Evolutionary conservation across 2,113 vertebrate species (phyloP).

Genomic region (Cnemophilus loriae): DNA sequence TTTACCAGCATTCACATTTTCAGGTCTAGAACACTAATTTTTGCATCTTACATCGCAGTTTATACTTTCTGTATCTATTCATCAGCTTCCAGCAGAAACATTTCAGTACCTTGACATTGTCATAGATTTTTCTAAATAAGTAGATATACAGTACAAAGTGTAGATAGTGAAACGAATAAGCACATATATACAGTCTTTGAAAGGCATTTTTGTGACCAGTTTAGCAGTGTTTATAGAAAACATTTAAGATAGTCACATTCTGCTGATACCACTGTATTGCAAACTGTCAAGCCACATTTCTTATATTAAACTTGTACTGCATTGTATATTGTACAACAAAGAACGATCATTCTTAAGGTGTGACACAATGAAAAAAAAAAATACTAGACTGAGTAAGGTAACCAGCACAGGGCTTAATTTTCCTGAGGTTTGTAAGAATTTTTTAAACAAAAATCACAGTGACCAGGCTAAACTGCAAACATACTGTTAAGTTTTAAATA

Average conservation of each 20-base stretch:
- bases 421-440: constrained; percentile 92
- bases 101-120: constrained; percentile 12
- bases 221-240: constrained; percentile 67
- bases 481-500: constrained; percentile 63
- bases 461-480: constrained; percentile 63
- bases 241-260: constrained; percentile 47
- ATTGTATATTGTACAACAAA: constrained; percentile 16
- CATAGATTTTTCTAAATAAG: constrained; percentile 32
- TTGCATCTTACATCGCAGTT: not conserved
- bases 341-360: not conserved
- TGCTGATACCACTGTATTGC: constrained; percentile 35
- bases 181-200: constrained; percentile 57
- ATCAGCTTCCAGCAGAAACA: not conserved
- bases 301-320: constrained; percentile 51
- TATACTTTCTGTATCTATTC: not conserved
- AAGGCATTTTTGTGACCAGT: constrained; percentile 75
- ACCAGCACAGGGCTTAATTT: constrained; percentile 73
- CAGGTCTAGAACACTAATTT: not conserved
- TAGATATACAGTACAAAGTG: constrained; percentile 61
- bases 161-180: constrained; percentile 44
- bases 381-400: constrained; percentile 63
- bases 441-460: constrained; percentile 76
- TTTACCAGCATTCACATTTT: constrained; percentile 41
- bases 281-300: constrained; percentile 58
- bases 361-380: constrained; percentile 29